Evolutionary conservation across 1,140 invertebrate species (phyloP), one percentile per base, ranked within the genome.

Genomic region (Meloidogyne chitwoodi): DNA sequence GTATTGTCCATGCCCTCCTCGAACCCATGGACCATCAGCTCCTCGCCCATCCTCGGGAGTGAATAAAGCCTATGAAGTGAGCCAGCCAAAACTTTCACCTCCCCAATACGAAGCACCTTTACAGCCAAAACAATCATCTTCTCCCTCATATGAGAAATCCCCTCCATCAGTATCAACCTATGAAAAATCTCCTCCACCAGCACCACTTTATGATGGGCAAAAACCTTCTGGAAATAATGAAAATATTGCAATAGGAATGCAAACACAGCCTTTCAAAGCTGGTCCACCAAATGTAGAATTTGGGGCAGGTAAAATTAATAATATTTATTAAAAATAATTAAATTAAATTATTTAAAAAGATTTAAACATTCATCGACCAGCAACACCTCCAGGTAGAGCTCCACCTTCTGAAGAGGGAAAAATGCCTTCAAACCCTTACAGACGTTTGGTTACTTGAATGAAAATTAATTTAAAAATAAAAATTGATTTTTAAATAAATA

Each of bases 1-100:
- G 44, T 82, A 82, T 70, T 82, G 81, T 72, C 82, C 82, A 38
- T 82, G 81, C 41, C 81, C 81, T 29, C 71, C 41, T 24, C 74
- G 81, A n/a, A 82, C 48, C 24, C 38, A 70, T 26, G 81, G 81
- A 22, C 75, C 34, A 8, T 38, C 34, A 38, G 34, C 34, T 10
- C 34, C 34, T 82, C 26, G 80, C 76, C 62, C 77, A 82, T 31
- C 80, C 26, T 19, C 38, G 4, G 48, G 48, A 6, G 48, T 56
- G 12, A 4, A 56, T 8, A 56, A 56, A 56, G 48, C 48, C 6
- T 56, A 56, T 56, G 48, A 56, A n/a, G 48, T 56, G 12, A 56
- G n/a, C 6, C 48, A 56, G n/a, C 48, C 48, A 56, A 56, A 56
- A 8, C 19, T n/a, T 56, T 19, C 48, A 0, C 48, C 48, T 6